Base-by-base conservation (phyloP, 2,888 invertebrate species). In the Diachrysia chrysitis region DNA sequence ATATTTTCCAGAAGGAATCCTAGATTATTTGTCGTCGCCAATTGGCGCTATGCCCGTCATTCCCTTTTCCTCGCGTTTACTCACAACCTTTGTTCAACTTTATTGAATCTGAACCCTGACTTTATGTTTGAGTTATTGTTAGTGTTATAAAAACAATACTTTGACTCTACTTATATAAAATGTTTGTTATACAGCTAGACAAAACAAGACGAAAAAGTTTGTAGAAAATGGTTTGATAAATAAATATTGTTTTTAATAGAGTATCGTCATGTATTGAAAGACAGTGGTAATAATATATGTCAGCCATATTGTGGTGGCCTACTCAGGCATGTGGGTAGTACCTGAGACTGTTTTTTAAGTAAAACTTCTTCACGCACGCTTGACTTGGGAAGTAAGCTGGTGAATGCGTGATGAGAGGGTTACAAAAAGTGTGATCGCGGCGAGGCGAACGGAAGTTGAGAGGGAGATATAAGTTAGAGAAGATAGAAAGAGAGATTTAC, bases 1-100 rank as follows among this genome's bases (percentile, higher is more conserved):
- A 37, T 42, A 42, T 42, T 42, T 42, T n/a, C n/a, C n/a, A n/a
- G 42, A 37, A 14, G 37, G 37, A 42, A n/a, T 42, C 42, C 42
- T 42, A 42, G 42, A n/a, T 42, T n/a, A 42, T 42, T 42, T n/a
- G 42, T 42, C 32, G 32, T 10, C 42, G n/a, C 42, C 42, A 42
- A n/a, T n/a, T 42, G 42, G 16, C 42, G 42, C n/a, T 2, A 42
- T n/a, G 1, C 42, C 42, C 42, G 42, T 42, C 42, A 42, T n/a
- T 42, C n/a, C 10, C 9, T n/a, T n/a, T n/a, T n/a, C n/a, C 42
- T 42, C 42, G 37, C 37, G 2, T 37, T 37, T 16, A 0, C 5
- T 14, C n/a, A 12, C 4, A 42, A 42, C 7, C 42, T 42, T 42
- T 42, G 42, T n/a, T 42, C 42, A 42, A 42, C 42, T 42, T 37